Base-by-base conservation (phyloP, 2,797 vertebrate species). In the Hafferia zeledoni region DNA sequence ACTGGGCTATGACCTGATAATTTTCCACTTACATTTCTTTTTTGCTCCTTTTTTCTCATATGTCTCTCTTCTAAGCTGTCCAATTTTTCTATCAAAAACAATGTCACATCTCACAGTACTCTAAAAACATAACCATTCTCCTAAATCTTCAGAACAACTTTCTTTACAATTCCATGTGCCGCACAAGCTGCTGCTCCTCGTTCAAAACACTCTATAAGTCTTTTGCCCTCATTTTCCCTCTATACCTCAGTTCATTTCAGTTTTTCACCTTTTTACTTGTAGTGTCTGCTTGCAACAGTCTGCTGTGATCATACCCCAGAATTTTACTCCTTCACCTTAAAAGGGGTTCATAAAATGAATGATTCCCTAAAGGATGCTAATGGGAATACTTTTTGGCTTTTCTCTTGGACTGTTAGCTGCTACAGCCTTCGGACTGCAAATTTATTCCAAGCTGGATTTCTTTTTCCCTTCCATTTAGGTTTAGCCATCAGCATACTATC, bases 131-230 rank as follows among this genome's bases (percentile, higher is more conserved):
- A 75, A 11, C 35, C 35, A 14, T 43, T 83, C 43, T 93, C 56
- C 52, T 72, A 81, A 91, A 72, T 92, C 65, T 93, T 89, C 23
- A 63, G 37, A 89, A 69, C 75, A 79, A 79, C 83, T 86, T 89
- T 30, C 43, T 61, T 28, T 71, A 0, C 44, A 13, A 25, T 90
- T 91, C 37, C 43, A 11, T 69, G 59, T 46, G 78, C 69, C 76
- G 14, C 23, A 49, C n/a, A 90, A 63, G 49, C 37, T 68, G 57
- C 79, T 83, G 43, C 28, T 80, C 9, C n/a, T 84, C 33, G 28
- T 31, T 84, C 35, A 28, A 20, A 77, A 25, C 56, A 31, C 17
- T 87, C 31, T 49, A 0, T 75, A 79, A 79, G n/a, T 60, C 41
- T 71, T 85, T 68, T 72, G 69, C n/a, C 44, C 69, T 83, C 12